Percentiles rank a stretch among this genome's conserved stretches.
These are phyloP conservation scores for Megalops atlanticus DNA, from an alignment of 2,113 vertebrate genomes.

Conservation along the genomic window DNA sequence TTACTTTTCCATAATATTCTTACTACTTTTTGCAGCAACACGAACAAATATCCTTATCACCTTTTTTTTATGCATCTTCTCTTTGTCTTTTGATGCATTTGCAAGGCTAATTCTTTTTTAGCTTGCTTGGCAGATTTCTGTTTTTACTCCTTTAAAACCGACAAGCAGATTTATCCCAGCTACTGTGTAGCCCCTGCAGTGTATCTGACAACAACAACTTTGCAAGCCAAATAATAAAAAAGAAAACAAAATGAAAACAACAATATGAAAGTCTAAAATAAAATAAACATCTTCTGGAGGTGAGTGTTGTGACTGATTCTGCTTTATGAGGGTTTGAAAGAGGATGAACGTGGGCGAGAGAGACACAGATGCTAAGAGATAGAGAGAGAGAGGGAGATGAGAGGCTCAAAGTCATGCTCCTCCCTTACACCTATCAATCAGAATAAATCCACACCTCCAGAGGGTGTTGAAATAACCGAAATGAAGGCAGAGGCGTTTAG, in stretches of 20 bases:
- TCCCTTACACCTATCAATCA: background rate
- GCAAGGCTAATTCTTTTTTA: conserved; percentile 8
- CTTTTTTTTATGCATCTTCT: background rate
- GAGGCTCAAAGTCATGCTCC: conserved; percentile 26
- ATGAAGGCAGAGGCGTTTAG: background rate
- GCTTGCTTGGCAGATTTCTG: background rate
- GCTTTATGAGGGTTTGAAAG: too few relatives aligned
- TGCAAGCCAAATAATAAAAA: background rate
- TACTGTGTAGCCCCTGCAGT: background rate
- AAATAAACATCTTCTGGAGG: background rate
- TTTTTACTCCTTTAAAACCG: background rate
- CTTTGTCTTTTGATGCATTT: conserved; percentile 6
- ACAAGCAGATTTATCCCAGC: background rate
- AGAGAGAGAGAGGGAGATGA: conserved; percentile 35
- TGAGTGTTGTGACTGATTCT: too few relatives aligned
- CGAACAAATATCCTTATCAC: background rate
- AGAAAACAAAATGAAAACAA: background rate
- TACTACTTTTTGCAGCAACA: background rate
- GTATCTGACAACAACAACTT: background rate
- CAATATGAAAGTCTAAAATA: background rate
- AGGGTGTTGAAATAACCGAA: background rate
- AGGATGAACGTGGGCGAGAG: background rate
- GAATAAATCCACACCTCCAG: background rate
- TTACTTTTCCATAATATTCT: background rate
- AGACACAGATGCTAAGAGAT: background rate